Evolutionary conservation across 2,797 vertebrate genomes (phyloP).

Genomic region (Acanthurus tractus): DNA sequence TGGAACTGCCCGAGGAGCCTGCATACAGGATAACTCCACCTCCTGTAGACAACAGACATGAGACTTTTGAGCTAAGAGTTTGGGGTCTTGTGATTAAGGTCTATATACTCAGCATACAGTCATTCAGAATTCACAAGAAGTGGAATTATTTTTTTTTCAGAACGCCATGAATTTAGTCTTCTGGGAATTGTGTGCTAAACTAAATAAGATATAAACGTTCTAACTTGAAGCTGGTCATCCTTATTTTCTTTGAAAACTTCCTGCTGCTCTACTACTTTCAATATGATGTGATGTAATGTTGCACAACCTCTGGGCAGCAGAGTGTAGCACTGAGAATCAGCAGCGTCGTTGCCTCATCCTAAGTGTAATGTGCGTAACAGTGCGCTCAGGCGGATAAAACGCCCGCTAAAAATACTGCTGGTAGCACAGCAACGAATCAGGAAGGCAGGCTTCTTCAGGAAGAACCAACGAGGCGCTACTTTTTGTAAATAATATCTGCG

Average conservation of each 20-base stretch:
- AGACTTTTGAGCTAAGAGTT: constrained; percentile 7
- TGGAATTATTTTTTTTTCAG: background rate
- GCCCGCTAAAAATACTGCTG: constrained; percentile 75
- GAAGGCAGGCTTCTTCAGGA: constrained; percentile 13
- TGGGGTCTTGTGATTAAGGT: background rate
- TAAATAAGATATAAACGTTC: background rate
- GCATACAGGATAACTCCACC: constrained; percentile 88
- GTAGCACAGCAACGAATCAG: constrained; percentile 69
- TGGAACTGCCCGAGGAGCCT: constrained; percentile 84
- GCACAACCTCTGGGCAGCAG: constrained; percentile 49
- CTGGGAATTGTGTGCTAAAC: background rate
- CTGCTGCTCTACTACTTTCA: constrained; percentile 1
- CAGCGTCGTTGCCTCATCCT: constrained; percentile 54
- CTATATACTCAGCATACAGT: background rate
- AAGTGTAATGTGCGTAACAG: constrained; percentile 58
- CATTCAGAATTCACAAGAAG: background rate
- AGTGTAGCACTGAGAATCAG: constrained; percentile 42
- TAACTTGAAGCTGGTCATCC: background rate
- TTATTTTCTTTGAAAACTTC: constrained; percentile 3
- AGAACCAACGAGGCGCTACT: background rate
- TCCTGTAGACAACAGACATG: constrained; percentile 45
- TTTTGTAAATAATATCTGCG: constrained; percentile 23
- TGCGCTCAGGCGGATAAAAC: constrained; percentile 61
- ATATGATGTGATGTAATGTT: constrained; percentile 63
- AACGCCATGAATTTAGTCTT: background rate